These are phyloP conservation scores for Orchestes rusci DNA, from an alignment of 2,888 invertebrate species.

Conservation along the genomic window DNA sequence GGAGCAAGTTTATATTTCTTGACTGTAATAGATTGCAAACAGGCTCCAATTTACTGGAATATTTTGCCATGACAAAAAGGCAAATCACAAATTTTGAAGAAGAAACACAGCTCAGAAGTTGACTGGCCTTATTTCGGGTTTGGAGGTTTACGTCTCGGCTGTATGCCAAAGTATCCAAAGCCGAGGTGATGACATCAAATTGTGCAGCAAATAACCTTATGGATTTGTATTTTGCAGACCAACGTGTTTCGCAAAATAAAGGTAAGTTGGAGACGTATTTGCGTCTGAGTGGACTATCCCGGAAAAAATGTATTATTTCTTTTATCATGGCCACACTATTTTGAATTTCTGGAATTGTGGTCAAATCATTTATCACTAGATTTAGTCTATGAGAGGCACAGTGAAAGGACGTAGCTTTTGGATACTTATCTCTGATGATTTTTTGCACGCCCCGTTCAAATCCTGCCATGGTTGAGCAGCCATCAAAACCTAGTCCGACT, in stretches of 20 bases:
- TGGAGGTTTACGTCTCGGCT: slow-evolving; percentile 1
- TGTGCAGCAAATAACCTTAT: slow-evolving; percentile 4
- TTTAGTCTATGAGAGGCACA: slow-evolving; percentile 20
- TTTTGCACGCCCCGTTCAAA: slow-evolving; percentile 18
- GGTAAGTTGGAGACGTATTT: slow-evolving; percentile 18
- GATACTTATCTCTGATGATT: slow-evolving; percentile 17
- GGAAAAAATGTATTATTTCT: slow-evolving; percentile 18
- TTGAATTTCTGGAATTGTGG: slow-evolving; percentile 18
- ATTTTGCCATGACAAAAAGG: slow-evolving; percentile 3
- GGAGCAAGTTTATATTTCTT: slow-evolving; percentile 3
- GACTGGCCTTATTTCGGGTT: slow-evolving; percentile 7
- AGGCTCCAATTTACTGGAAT: slow-evolving; percentile 7
- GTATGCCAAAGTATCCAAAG: slow-evolving; percentile 3
- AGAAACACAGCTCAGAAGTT: slow-evolving; percentile 3
- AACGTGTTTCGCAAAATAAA: slow-evolving; percentile 18
- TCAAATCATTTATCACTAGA: slow-evolving; percentile 19
- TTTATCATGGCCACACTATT: slow-evolving; percentile 16
- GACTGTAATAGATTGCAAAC: slow-evolving; percentile 5
- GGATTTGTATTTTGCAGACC: slow-evolving; percentile 19
- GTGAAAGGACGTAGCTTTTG: slow-evolving; percentile 16
- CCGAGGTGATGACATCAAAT: slow-evolving; percentile 2
- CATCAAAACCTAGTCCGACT: slow-evolving; percentile 13
- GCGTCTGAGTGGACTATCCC: slow-evolving; percentile 16
- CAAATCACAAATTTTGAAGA: slow-evolving; percentile 6
- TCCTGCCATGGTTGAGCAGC: slow-evolving; percentile 20